phyloP scores from a whole-genome alignment of 2,113 vertebrate genomes.

The Larimichthys crocea region DNA sequence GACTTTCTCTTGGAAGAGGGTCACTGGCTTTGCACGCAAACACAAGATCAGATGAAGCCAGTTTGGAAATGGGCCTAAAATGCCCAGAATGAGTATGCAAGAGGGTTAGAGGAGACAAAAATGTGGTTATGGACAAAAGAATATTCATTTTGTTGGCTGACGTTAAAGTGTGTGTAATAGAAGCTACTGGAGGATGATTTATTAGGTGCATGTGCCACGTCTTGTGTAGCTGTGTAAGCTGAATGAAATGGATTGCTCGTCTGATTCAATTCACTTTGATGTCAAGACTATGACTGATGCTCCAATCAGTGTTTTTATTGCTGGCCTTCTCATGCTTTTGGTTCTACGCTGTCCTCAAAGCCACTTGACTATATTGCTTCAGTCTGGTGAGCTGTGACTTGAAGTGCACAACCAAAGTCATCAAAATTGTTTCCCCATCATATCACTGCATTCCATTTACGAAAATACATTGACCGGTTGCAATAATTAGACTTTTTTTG shows the following conservation, averaged over 20 bases:
- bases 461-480: slow-evolving; percentile 7
- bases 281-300: slow-evolving; percentile 45
- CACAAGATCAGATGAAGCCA: slow-evolving; percentile 28
- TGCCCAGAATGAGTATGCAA: not conserved
- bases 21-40: slow-evolving; percentile 22
- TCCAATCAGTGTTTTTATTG: slow-evolving; percentile 31
- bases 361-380: slow-evolving; percentile 9
- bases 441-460: slow-evolving; percentile 7
- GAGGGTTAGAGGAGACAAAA: slow-evolving; percentile 21
- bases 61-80: slow-evolving; percentile 33
- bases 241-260: slow-evolving; percentile 49
- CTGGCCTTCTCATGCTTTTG: slow-evolving; percentile 7
- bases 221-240: slow-evolving; percentile 29
- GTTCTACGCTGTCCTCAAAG: not conserved
- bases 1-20: slow-evolving; percentile 13
- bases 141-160: slow-evolving; percentile 54
- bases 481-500: slow-evolving; percentile 1
- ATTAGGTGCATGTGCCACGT: slow-evolving; percentile 26
- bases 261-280: slow-evolving; percentile 36
- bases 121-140: slow-evolving; percentile 40
- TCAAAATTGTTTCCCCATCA: not conserved
- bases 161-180: slow-evolving; percentile 40
- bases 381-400: slow-evolving; percentile 18
- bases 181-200: slow-evolving; percentile 47
- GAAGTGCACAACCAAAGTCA: not conserved